Percentiles rank a stretch among this genome's conserved stretches.
These are phyloP conservation scores for Epinotia demarniana DNA, from an alignment of 2,888 invertebrate genomes.

Conservation along the genomic window DNA sequence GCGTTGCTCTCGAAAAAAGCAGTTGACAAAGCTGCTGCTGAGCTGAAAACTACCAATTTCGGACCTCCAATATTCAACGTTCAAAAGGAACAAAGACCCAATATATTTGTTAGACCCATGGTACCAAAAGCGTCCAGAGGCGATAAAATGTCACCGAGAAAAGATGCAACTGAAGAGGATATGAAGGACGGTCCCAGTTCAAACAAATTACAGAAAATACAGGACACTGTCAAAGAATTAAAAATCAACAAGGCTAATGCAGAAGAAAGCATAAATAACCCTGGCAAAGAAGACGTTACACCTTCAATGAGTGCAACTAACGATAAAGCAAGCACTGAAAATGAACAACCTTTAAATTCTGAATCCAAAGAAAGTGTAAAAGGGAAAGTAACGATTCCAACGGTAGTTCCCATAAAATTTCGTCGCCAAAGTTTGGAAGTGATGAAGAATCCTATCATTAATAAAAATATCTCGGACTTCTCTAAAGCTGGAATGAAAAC, in stretches of 20 bases:
- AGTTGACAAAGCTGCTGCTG: slow-evolving; percentile 66
- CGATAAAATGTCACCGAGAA: slow-evolving; percentile 74
- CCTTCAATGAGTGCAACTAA: slow-evolving; percentile 42
- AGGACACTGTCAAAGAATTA: slow-evolving; percentile 88
- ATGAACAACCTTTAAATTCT: slow-evolving; percentile 45
- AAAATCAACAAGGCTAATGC: slow-evolving; percentile 43
- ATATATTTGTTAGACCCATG: slow-evolving; percentile 73
- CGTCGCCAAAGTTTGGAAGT: slow-evolving; percentile 73
- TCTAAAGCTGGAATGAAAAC: slow-evolving; percentile 79
- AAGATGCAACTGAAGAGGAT: slow-evolving; percentile 61
- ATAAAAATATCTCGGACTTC: slow-evolving; percentile 75
- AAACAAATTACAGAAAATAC: slow-evolving; percentile 27
- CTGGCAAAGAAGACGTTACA: slow-evolving; percentile 46
- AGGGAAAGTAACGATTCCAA: slow-evolving; percentile 58
- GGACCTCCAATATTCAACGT: slow-evolving; percentile 50
- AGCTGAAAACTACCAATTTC: slow-evolving; percentile 65
- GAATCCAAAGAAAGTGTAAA: slow-evolving; percentile 51
- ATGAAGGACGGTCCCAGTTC: slow-evolving; percentile 45
- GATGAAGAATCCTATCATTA: slow-evolving; percentile 76
- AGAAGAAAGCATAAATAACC: slow-evolving; percentile 46
- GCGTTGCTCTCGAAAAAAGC: slow-evolving; percentile 68
- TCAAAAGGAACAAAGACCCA: slow-evolving; percentile 61
- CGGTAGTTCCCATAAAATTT: slow-evolving; percentile 71
- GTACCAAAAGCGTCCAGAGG: slow-evolving; percentile 65
- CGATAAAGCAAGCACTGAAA: slow-evolving; percentile 38